These are phyloP conservation scores for Empidonax traillii DNA, from an alignment of 2,113 vertebrate genomes.

Conservation along the genomic window DNA sequence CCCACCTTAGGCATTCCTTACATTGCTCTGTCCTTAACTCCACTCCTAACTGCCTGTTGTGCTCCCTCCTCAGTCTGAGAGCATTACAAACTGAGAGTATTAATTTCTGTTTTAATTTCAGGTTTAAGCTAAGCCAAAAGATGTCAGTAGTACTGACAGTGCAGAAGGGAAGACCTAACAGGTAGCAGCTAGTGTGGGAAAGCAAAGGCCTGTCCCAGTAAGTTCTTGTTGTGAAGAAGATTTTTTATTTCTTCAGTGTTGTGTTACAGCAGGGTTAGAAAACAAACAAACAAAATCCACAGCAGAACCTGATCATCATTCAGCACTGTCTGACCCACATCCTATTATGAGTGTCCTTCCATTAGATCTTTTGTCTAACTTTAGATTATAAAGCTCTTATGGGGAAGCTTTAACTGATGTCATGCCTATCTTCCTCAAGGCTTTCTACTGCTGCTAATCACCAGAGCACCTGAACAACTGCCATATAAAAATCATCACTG, in stretches of 20 bases:
- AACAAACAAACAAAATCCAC: not conserved
- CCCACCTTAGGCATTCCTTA: not conserved
- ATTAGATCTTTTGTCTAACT: not conserved
- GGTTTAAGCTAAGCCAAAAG: not conserved
- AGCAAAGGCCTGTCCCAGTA: not conserved
- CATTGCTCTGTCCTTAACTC: not conserved
- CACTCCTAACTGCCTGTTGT: not conserved
- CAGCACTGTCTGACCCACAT: not conserved
- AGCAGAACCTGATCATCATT: not conserved
- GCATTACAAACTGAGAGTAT: not conserved
- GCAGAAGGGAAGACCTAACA: not conserved
- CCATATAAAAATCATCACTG: not conserved
- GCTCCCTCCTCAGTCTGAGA: not conserved
- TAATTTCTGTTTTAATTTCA: not conserved
- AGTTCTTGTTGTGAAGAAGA: not conserved
- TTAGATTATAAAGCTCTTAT: conserved; percentile 12
- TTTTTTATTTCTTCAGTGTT: not conserved
- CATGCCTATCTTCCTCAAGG: not conserved
- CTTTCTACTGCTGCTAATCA: conserved; percentile 12
- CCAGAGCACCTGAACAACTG: not conserved
- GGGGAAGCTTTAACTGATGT: conserved; percentile 5
- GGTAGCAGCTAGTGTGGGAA: not conserved
- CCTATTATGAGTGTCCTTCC: not conserved
- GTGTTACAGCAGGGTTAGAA: not conserved
- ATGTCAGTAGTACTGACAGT: not conserved